These are phyloP conservation scores for Rhagonycha lutea DNA, from an alignment of 2,888 invertebrate species.

Conservation along the genomic window DNA sequence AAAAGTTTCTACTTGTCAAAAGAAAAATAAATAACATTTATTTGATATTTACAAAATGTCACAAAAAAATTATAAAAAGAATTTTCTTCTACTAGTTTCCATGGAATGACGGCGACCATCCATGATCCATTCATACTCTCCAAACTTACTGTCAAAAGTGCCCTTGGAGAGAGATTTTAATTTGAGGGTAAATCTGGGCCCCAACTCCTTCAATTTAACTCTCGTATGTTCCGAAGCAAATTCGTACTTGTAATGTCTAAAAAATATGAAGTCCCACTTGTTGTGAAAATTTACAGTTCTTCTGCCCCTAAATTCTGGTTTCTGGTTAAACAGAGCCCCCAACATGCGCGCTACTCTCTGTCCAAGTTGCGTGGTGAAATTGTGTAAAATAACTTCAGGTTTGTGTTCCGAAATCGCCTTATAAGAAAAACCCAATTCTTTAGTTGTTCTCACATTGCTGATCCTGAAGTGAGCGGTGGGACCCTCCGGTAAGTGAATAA, in stretches of 20 bases:
- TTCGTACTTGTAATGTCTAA: slow-evolving; percentile 80
- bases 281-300: slow-evolving; percentile 97
- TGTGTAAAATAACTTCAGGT: slow-evolving; percentile 94
- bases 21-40: background rate
- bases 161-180: slow-evolving; percentile 93
- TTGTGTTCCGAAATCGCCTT: slow-evolving; percentile 84
- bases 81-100: slow-evolving; percentile 90
- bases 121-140: slow-evolving; percentile 96
- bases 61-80: slow-evolving; percentile 73
- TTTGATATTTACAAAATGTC: background rate
- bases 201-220: slow-evolving; percentile 86
- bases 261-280: slow-evolving; percentile 98
- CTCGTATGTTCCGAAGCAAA: slow-evolving; percentile 80
- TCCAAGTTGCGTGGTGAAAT: slow-evolving; percentile 94
- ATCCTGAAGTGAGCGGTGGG: slow-evolving; percentile 96
- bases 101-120: slow-evolving; percentile 88
- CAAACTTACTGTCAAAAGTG: slow-evolving; percentile 94
- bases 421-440: slow-evolving; percentile 78
- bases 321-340: slow-evolving; percentile 91
- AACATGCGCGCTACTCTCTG: slow-evolving; percentile 90
- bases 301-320: slow-evolving; percentile 92
- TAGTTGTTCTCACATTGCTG: slow-evolving; percentile 88
- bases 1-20: background rate
- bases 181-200: slow-evolving; percentile 94
- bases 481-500: slow-evolving; percentile 94